Base-by-base conservation (phyloP, 1,140 invertebrate species). In the Oreohelix idahoensis region DNA sequence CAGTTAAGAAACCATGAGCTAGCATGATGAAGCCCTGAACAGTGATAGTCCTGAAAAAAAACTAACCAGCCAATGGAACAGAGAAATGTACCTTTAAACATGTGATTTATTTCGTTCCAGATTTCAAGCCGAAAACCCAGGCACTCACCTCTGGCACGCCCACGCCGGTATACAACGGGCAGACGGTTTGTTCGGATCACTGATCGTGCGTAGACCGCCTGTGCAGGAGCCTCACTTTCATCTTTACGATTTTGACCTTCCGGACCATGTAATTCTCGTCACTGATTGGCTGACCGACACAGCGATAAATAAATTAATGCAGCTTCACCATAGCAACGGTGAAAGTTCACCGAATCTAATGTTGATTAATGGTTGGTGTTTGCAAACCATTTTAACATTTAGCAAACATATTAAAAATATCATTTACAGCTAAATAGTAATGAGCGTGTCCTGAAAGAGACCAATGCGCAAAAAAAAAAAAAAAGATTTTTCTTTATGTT, bases 131-230 rank as follows among this genome's bases (percentile, higher is more conserved):
- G 51, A 88, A 35, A 84, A 80, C 45, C 77, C 89, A 0, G 97
- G 97, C 49, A 97, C 96, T 1, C 96, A 97, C 91, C 97, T 97
- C 91, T 98, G 96, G 95, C 97, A 98, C 90, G 95, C 96, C 1
- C 97, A 98, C 89, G 95, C 96, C 26, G 96, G 96, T 29, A 94
- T 96, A 91, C 96, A 97, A 92, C 91, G 96, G 53, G 95, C 95
- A 4, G 97, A 97, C 88, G 96, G 96, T 0, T 94, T 95, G 0
- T 96, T 96, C 83, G 96, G 97, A 0, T 93, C 95, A 0, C 92
- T 97, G 29, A 95, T 97, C 38, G 95, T 97, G 0, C 94, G 96
- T 10, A 95, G 96, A 89, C 94, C 96, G 0, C 93, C 95, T 0
- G 93, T 94, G 84, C 91, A 94, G 11, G 96, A 97, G 77, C 94